Conservation (phyloP, 2,888 invertebrate genomes). For the Aporophyla lueneburgensis region DNA sequence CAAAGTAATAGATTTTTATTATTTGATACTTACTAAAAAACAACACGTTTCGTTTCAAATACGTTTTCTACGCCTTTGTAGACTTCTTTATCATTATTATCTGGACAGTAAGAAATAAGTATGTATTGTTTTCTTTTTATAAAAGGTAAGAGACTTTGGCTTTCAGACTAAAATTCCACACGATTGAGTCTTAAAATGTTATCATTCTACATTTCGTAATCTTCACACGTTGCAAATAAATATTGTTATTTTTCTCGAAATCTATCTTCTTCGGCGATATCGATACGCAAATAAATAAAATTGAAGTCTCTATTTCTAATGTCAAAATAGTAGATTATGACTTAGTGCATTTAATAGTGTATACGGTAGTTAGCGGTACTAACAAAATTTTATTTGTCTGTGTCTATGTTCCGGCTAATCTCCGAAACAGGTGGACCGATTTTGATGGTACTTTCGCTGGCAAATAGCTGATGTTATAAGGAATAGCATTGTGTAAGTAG, state of each 20-base stretch:
- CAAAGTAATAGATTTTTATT: not conserved
- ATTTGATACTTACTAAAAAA: not conserved
- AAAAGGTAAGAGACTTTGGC: not conserved
- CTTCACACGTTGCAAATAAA: constrained; percentile 9
- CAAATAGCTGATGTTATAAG: too few species aligned
- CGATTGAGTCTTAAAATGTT: not conserved
- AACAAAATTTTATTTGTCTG: too few species aligned
- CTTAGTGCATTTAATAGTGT: too few species aligned
- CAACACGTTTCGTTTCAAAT: not conserved
- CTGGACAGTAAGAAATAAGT: constrained; percentile 7
- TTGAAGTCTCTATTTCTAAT: too few species aligned
- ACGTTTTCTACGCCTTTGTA: not conserved
- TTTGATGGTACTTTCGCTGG: too few species aligned
- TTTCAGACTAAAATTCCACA: not conserved
- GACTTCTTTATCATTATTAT: constrained; percentile 4
- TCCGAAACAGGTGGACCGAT: too few species aligned
- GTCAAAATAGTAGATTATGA: too few species aligned
- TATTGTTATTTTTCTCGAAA: constrained; percentile 17
- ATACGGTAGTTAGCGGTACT: too few species aligned
- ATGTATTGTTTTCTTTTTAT: constrained; percentile 9
- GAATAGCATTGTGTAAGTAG: too few species aligned
- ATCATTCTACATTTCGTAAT: constrained; percentile 7
- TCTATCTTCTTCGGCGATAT: not conserved
- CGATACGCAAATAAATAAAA: too few species aligned
- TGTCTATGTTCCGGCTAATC: too few species aligned